Evolutionary conservation across 2,888 invertebrate genomes (phyloP).

Genomic region (Diadromus collaris): DNA sequence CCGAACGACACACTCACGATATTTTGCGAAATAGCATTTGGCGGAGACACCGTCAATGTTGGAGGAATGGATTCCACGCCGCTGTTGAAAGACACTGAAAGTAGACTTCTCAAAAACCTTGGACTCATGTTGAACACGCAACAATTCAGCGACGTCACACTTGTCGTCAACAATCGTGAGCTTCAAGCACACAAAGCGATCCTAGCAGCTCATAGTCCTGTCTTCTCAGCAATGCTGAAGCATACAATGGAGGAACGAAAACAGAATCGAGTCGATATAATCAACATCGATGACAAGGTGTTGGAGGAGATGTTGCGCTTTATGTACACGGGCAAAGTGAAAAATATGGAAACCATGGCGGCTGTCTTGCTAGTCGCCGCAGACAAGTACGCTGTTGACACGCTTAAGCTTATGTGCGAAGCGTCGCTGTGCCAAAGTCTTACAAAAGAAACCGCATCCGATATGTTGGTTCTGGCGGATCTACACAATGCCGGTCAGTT

Average conservation of each 20-base stretch:
- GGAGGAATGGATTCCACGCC: neutral
- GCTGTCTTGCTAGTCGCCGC: slow-evolving; percentile 95
- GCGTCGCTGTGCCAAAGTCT: slow-evolving; percentile 97
- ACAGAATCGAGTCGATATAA: slow-evolving; percentile 97
- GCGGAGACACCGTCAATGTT: neutral
- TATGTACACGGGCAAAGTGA: too few species aligned
- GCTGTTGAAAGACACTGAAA: neutral
- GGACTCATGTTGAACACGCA: slow-evolving; percentile 97
- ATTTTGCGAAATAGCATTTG: slow-evolving; percentile 98
- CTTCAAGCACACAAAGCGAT: slow-evolving; percentile 99
- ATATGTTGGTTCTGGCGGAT: slow-evolving; percentile 98
- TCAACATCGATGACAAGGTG: slow-evolving; percentile 99
- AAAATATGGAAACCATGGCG: slow-evolving; percentile 99
- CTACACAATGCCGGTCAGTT: slow-evolving; percentile 99
- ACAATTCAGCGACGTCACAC: slow-evolving; percentile 98
- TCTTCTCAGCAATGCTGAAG: slow-evolving; percentile 99
- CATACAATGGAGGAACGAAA: slow-evolving; percentile 99
- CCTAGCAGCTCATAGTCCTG: slow-evolving; percentile 95
- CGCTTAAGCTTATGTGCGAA: slow-evolving; percentile 99
- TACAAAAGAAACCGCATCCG: slow-evolving; percentile 97
- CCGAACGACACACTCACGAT: slow-evolving; percentile 99
- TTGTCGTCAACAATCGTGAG: slow-evolving; percentile 94
- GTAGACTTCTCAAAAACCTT: slow-evolving; percentile 88
- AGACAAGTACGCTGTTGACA: slow-evolving; percentile 98
- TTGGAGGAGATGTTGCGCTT: slow-evolving; percentile 98